Conservation (phyloP, 1,140 invertebrate genomes). For the Venustaconcha ellipsiformis region DNA sequence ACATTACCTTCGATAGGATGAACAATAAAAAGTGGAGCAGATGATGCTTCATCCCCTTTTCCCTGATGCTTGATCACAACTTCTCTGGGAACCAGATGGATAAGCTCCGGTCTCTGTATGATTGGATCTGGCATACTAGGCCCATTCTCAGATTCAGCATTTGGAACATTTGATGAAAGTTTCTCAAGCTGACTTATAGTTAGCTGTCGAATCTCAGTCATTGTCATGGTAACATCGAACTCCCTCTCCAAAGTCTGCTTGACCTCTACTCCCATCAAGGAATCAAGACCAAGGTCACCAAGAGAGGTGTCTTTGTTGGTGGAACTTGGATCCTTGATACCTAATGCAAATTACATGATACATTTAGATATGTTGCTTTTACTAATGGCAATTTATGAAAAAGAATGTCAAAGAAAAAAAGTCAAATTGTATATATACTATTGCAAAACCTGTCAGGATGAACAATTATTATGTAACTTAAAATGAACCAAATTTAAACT, state of each 20-base stretch:
- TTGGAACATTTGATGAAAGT: conserved; percentile 64
- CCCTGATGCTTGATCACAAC: conserved; percentile 65
- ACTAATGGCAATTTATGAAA: neutral
- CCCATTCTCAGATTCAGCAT: neutral
- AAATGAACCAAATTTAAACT: too few species aligned
- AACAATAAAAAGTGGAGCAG: conserved; percentile 79
- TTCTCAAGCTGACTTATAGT: conserved; percentile 75
- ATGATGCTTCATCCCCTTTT: conserved; percentile 66
- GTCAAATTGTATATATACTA: neutral
- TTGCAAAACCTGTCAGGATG: conserved; percentile 1
- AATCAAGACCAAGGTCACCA: conserved; percentile 96
- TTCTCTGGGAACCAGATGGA: conserved; percentile 71
- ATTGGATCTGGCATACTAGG: neutral
- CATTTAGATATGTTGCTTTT: neutral
- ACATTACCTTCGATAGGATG: conserved; percentile 94
- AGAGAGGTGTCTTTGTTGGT: conserved; percentile 81
- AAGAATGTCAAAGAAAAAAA: neutral
- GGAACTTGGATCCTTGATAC: conserved; percentile 84
- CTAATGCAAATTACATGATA: conserved; percentile 49
- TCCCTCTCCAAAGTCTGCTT: conserved; percentile 95
- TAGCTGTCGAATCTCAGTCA: conserved; percentile 84
- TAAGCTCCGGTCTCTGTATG: conserved; percentile 9
- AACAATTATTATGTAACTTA: neutral
- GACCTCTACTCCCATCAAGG: conserved; percentile 97
- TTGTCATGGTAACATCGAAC: conserved; percentile 88